Evolutionary conservation across 23 tunicate genomes (phyloP).

Genomic region (Styela clava): DNA sequence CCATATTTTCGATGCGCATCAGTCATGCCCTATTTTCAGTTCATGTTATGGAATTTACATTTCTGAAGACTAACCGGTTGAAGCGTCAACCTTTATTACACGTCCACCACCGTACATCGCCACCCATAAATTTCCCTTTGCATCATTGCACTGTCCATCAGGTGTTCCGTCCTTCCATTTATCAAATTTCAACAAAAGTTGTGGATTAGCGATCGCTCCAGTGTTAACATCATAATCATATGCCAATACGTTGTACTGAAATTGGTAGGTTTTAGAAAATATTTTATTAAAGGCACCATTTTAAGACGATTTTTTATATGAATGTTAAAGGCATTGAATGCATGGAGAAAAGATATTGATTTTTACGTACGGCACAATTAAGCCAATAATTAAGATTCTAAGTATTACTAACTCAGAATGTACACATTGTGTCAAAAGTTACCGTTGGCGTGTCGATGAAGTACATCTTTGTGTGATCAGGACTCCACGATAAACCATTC

Average conservation of each 20-base stretch:
- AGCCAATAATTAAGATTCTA: too few relatives aligned
- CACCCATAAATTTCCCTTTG: constrained; percentile 90
- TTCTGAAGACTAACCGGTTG: constrained; percentile 37
- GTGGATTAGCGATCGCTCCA: constrained; percentile 46
- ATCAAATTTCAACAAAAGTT: constrained; percentile 45
- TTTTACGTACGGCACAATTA: too few relatives aligned
- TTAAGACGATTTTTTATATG: background rate
- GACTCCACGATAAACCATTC: constrained; percentile 80
- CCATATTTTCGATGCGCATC: too few relatives aligned
- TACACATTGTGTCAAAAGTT: too few relatives aligned
- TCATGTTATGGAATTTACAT: too few relatives aligned
- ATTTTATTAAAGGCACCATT: background rate
- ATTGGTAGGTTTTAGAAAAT: too few relatives aligned
- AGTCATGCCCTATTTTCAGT: too few relatives aligned
- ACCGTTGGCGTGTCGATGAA: constrained; percentile 64
- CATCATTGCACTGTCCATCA: constrained; percentile 85
- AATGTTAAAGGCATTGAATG: too few relatives aligned
- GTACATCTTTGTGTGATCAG: constrained; percentile 55
- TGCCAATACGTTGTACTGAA: constrained; percentile 61
- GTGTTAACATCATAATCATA: constrained; percentile 72
- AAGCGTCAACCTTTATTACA: constrained; percentile 64
- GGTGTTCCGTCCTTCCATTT: constrained; percentile 59
- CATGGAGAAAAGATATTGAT: too few relatives aligned
- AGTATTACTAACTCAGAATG: too few relatives aligned
- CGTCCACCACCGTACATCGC: constrained; percentile 69